phyloP scores from a whole-genome alignment of 2,888 invertebrate genomes.

The Alviniconcha strummeri region DNA sequence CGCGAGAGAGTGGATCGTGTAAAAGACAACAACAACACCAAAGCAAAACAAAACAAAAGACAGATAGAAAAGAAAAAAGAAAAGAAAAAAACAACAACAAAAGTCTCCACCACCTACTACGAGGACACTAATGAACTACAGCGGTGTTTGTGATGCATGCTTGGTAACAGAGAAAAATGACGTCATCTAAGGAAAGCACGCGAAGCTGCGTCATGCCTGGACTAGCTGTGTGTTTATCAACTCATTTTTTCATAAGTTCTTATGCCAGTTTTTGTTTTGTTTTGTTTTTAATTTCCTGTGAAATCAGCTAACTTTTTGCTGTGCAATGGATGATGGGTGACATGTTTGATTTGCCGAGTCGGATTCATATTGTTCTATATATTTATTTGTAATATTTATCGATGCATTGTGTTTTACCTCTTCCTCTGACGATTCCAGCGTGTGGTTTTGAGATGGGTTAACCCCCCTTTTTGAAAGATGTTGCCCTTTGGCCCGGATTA shows the following conservation, averaged over 20 bases:
- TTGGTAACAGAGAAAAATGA: too few species aligned
- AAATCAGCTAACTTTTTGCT: conserved; percentile 1
- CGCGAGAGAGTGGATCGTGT: too few species aligned
- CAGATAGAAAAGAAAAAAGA: too few species aligned
- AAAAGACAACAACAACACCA: too few species aligned
- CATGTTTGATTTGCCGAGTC: background rate
- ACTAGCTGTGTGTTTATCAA: conserved; percentile 12
- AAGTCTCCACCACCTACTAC: too few species aligned
- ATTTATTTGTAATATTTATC: conserved; percentile 22
- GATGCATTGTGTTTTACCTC: conserved; percentile 12
- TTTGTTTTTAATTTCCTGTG: conserved; percentile 11
- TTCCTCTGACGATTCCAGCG: conserved; percentile 8
- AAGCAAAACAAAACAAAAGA: too few species aligned
- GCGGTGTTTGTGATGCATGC: too few species aligned
- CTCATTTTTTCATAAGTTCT: background rate
- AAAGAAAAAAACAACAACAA: too few species aligned
- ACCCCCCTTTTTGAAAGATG: background rate
- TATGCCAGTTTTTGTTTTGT: background rate
- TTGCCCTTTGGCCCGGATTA: background rate
- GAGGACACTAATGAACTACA: too few species aligned
- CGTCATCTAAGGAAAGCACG: too few species aligned
- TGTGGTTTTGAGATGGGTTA: conserved; percentile 12
- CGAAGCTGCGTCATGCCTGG: background rate
- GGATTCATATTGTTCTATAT: conserved; percentile 7
- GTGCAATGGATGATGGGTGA: conserved; percentile 15